These are phyloP conservation scores for Trichopoda pennipes DNA, from an alignment of 2,888 invertebrate genomes.

Conservation along the genomic window DNA sequence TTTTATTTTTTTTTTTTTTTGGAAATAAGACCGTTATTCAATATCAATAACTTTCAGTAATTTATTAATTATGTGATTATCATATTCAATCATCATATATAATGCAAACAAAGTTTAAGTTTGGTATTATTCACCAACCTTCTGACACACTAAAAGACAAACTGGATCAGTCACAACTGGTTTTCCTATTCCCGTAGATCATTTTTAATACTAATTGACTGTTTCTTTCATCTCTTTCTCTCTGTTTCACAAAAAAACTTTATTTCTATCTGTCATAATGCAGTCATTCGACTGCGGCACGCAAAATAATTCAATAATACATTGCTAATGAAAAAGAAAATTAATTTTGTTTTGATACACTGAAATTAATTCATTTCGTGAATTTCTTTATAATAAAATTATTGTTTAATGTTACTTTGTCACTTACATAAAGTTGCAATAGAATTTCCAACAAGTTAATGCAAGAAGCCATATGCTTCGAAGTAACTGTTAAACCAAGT, in stretches of 20 bases:
- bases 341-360: constrained; percentile 33
- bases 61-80: too few species aligned
- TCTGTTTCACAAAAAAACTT: not conserved
- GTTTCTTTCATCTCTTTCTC: constrained; percentile 1
- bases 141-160: constrained; percentile 37
- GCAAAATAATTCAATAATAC: not conserved
- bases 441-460: not conserved
- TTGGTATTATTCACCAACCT: not conserved
- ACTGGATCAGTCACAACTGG: constrained; percentile 21
- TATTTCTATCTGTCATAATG: too few species aligned
- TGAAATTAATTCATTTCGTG: constrained; percentile 5
- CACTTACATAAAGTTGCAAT: not conserved
- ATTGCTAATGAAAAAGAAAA: constrained; percentile 2
- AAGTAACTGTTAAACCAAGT: not conserved
- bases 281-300: not conserved
- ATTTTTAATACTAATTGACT: constrained; percentile 34
- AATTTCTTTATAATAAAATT: constrained; percentile 13
- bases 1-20: too few species aligned
- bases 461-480: not conserved
- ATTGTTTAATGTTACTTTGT: not conserved
- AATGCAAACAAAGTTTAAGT: not conserved
- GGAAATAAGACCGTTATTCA: too few species aligned
- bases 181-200: constrained; percentile 36
- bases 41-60: too few species aligned
- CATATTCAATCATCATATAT: not conserved